Conservation (phyloP, 2,113 vertebrate species). For the Otus sunia region DNA sequence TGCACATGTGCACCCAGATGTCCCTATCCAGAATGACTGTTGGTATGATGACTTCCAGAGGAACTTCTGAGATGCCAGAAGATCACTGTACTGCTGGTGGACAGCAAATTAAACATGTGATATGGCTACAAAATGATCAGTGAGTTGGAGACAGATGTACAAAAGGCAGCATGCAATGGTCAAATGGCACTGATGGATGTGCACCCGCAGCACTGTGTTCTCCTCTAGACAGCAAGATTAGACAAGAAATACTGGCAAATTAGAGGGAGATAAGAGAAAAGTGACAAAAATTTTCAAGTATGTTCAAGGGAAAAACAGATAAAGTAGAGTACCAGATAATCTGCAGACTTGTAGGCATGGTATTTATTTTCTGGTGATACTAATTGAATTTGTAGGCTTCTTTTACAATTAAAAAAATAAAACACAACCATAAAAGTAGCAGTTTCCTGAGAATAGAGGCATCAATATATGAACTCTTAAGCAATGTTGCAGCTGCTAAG, state of each 20-base stretch:
- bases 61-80: neutral
- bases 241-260: neutral
- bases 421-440: neutral
- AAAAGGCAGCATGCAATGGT: neutral
- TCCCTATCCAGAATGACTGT: neutral
- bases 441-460: neutral
- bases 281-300: neutral
- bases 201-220: neutral
- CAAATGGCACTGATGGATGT: neutral
- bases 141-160: neutral
- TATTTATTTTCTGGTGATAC: neutral
- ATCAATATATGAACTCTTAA: neutral
- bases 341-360: neutral
- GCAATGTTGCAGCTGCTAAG: neutral
- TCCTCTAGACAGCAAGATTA: neutral
- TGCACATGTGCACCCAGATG: neutral
- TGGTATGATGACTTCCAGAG: neutral
- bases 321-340: neutral
- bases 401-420: neutral
- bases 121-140: neutral
- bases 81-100: neutral
- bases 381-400: neutral
- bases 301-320: neutral
- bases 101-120: conserved; percentile 5
- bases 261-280: conserved; percentile 14